Evolutionary conservation across 1,140 invertebrate genomes (phyloP), one percentile per base, ranked within the genome.

Genomic region (Brachionus asplanchnoidis): DNA sequence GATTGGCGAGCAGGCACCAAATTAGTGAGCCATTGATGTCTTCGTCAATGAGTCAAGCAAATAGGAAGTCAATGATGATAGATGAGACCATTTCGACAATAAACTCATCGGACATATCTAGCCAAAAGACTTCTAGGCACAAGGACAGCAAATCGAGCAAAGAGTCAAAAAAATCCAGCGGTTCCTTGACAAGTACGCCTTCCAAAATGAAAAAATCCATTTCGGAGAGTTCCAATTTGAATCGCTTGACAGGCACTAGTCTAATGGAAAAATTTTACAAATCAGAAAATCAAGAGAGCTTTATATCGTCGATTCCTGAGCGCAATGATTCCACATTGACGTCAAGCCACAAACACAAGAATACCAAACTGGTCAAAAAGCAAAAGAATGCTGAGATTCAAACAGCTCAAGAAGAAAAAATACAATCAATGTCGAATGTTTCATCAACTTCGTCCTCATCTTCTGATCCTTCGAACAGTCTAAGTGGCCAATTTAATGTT

Each of bases 201-300:
- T 82, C 79, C 12, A 82, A 82, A 42, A 40, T 82, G 50, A 82
- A 46, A 9, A 82, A 82, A 68, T 82, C 79, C 7, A 82, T 77
- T 11, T 77, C 73, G 11, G 73, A 82, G 3, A 82, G 79, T 44
- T 82, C 65, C 1, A 60, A 82, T 82, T 60, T 82, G 12, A 82
- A 65, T 36, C 36, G 79, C 11, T 20, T 68, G n/a, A 73, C 32
- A 40, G 68, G 32, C 12, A 73, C 68, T 23, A 73, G 68, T 73
- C 68, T 73, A 42, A 73, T 73, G 68, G 68, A 73, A 36, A 73
- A 73, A 42, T 73, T 73, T 20, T 46, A 73, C n/a, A 73, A 73
- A 42, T 44, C 68, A 8, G 68, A 73, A 12, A 77, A 77, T 53
- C 73, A 77, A 32, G 73, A 77, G 8, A 77, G 73, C 32, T 77